phyloP scores from a whole-genome alignment of 2,888 invertebrate species.

The Maniola hyperantus region DNA sequence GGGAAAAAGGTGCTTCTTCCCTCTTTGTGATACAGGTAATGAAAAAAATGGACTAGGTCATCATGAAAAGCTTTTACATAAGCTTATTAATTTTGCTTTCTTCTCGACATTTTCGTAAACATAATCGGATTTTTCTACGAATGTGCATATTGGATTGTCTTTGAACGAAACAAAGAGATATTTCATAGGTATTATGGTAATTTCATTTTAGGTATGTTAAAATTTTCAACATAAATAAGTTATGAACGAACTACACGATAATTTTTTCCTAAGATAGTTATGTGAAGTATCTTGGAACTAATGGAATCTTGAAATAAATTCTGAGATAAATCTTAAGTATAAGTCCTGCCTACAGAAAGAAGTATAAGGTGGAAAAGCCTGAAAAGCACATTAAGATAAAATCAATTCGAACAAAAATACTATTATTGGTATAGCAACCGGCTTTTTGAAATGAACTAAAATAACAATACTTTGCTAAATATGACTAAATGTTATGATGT shows the following conservation, averaged over 20 bases:
- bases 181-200: background rate
- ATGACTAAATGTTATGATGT: too few species aligned
- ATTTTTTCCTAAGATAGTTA: too few species aligned
- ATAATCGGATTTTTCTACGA: slow-evolving; percentile 1
- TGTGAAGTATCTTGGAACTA: too few species aligned
- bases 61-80: slow-evolving; percentile 60
- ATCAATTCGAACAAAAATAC: too few species aligned
- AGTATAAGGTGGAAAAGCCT: too few species aligned
- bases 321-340: too few species aligned
- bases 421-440: too few species aligned
- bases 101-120: slow-evolving; percentile 23
- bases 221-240: background rate
- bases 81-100: slow-evolving; percentile 65
- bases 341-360: too few species aligned
- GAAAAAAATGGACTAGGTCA: slow-evolving; percentile 66
- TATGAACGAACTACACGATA: background rate
- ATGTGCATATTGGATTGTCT: slow-evolving; percentile 4
- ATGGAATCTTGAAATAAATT: too few species aligned
- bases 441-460: too few species aligned
- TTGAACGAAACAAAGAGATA: background rate
- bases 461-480: too few species aligned
- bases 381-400: too few species aligned
- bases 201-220: background rate
- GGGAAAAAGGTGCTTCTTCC: slow-evolving; percentile 53
- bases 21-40: slow-evolving; percentile 68